Evolutionary conservation across 1,140 invertebrate species (phyloP), one percentile per base, ranked within the genome.

Genomic region (Bombus vancouverensis): DNA sequence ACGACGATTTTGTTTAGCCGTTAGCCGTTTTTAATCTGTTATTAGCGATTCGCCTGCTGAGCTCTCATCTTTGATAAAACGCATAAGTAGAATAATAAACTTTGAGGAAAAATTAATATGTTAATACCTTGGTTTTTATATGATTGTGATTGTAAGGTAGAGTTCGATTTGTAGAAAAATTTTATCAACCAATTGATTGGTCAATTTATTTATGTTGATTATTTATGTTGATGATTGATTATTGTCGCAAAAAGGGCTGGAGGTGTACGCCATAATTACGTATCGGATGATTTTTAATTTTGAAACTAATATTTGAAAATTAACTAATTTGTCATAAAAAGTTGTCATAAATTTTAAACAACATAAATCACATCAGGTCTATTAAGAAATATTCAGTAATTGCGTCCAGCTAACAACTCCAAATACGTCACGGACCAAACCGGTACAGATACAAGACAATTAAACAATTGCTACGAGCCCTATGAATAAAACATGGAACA

Each of bases 181-280:
- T 22, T 8, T 53, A 53, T 53, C 47, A 53, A 53, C 47, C 6
- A 22, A 53, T 22, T 22, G 47, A 53, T 22, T 3, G 18, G 47
- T 53, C 47, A 18, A 53, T 53, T 22, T 53, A 53, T 53, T 53
- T 53, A 47, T 47, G 15, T 47, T 47, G 4, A 47, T 18, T 22
- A 18, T 18, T 18, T 47, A 47, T 15, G 47, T 47, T 18, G 15
- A 47, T 47, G 47, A 47, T 18, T 47, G 47, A 18, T 47, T 18
- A 53, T 53, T 53, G 47, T 0, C 0, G 22, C 0, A 22, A 53
- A 53, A 53, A 8, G 47, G 5, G 18, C 0, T 53, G 5, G 0
- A 53, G 0, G 47, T 22, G 47, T 8, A 0, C 5, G 0, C 18
- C 0, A 8, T 53, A 53, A 53, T 53, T 53, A 53, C 47, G 5